A percentile compares a stretch with the other conserved stretches of the same genome.
Conservation (phyloP, 2,113 vertebrate species). For the Choloepus hoffmanni region DNA sequence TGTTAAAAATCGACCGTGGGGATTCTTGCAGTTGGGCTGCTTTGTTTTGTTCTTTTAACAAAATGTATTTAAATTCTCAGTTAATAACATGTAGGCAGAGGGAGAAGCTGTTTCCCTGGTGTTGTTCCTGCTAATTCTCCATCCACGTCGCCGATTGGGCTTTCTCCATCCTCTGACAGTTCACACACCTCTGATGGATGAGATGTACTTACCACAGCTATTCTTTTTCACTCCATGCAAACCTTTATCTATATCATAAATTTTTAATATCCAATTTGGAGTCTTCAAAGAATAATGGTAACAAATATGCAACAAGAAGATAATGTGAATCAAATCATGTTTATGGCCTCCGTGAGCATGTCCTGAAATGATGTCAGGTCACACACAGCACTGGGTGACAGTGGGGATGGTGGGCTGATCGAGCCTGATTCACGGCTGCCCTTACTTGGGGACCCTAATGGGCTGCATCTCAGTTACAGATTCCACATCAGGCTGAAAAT, state of each 20-base stretch:
- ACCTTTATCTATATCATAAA: conserved; percentile 80
- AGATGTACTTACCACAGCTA: conserved; percentile 62
- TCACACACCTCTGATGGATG: conserved; percentile 51
- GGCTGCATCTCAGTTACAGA: conserved; percentile 80
- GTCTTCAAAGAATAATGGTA: conserved; percentile 78
- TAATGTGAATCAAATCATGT: conserved; percentile 82
- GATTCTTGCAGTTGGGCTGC: neutral
- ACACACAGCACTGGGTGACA: conserved; percentile 49
- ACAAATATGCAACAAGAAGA: conserved; percentile 74
- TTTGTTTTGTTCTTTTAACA: conserved; percentile 60
- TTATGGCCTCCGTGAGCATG: conserved; percentile 78
- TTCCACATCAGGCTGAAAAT: conserved; percentile 82
- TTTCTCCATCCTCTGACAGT: conserved; percentile 54
- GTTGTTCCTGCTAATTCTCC: conserved; percentile 1
- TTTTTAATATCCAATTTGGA: conserved; percentile 81
- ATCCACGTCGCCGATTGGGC: neutral
- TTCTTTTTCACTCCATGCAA: conserved; percentile 78
- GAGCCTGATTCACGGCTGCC: conserved; percentile 75
- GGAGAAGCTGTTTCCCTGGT: neutral
- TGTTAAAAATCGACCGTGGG: neutral
- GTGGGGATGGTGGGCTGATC: conserved; percentile 60
- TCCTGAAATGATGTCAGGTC: conserved; percentile 72
- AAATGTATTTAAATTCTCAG: conserved; percentile 54
- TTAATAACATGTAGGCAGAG: neutral
- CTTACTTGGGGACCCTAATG: conserved; percentile 78